phyloP scores from a whole-genome alignment of 2,888 invertebrate species.

The Heliconius charithonia region DNA sequence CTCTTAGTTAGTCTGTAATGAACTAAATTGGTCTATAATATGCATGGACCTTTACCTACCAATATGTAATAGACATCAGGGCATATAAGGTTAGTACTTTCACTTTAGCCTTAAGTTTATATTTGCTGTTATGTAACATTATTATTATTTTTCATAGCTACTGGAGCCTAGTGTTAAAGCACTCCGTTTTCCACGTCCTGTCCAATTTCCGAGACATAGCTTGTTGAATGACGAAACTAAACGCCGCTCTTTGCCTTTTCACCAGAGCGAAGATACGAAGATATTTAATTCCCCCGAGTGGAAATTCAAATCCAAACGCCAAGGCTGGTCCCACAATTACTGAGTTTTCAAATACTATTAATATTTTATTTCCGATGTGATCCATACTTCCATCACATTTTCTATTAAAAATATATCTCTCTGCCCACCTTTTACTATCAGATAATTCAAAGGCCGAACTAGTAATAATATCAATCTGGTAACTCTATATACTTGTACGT shows the following conservation, averaged over 20 bases:
- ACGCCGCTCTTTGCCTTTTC: no score
- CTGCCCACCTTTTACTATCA: background rate
- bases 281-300: no score
- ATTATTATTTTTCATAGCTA: background rate
- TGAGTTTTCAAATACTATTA: no score
- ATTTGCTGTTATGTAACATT: background rate
- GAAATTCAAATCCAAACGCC: no score
- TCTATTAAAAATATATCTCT: background rate
- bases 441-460: constrained; percentile 8
- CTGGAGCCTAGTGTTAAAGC: no score
- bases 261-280: no score
- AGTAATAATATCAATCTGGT: constrained; percentile 51
- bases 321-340: no score
- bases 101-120: constrained; percentile 28
- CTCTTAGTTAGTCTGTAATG: background rate
- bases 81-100: constrained; percentile 25
- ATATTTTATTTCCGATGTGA: no score
- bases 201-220: background rate
- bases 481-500: constrained; percentile 19
- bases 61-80: constrained; percentile 10
- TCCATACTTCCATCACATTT: background rate
- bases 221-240: background rate
- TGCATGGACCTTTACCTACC: background rate
- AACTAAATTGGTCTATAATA: background rate
- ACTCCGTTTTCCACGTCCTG: no score